phyloP scores from a whole-genome alignment of 1,140 invertebrate species.

The Tribolium castaneum region DNA sequence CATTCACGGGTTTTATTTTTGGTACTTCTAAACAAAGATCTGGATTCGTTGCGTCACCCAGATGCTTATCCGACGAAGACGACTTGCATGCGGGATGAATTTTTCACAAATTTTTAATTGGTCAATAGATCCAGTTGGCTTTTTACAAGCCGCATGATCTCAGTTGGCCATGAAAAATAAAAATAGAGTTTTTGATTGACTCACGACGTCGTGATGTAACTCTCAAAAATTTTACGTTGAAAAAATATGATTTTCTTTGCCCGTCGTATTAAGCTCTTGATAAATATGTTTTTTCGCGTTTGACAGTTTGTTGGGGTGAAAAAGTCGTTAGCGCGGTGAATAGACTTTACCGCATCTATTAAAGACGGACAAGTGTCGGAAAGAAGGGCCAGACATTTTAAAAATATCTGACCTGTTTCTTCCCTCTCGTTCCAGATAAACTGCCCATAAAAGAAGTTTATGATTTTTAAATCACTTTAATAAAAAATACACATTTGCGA shows the following conservation, averaged over 20 bases:
- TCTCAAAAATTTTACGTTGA: background rate
- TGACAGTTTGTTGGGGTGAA: background rate
- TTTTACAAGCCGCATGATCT: background rate
- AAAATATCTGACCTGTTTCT: background rate
- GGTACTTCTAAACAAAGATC: background rate
- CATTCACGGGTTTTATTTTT: background rate
- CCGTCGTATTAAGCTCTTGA: background rate
- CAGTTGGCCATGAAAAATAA: background rate
- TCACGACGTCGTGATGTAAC: background rate
- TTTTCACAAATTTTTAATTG: background rate
- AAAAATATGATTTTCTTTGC: background rate
- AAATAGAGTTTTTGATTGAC: background rate
- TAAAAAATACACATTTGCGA: background rate
- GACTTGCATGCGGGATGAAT: background rate
- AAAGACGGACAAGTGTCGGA: background rate
- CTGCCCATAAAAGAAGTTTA: background rate
- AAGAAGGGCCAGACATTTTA: background rate
- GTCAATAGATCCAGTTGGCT: background rate
- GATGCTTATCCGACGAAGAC: background rate
- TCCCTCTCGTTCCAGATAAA: background rate
- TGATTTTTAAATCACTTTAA: background rate
- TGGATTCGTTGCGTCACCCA: background rate
- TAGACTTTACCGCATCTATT: background rate
- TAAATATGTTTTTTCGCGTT: background rate
- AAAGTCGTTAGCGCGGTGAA: background rate